phyloP scores from a whole-genome alignment of 92 coral and sea anemone species.

The Metridium senile region DNA sequence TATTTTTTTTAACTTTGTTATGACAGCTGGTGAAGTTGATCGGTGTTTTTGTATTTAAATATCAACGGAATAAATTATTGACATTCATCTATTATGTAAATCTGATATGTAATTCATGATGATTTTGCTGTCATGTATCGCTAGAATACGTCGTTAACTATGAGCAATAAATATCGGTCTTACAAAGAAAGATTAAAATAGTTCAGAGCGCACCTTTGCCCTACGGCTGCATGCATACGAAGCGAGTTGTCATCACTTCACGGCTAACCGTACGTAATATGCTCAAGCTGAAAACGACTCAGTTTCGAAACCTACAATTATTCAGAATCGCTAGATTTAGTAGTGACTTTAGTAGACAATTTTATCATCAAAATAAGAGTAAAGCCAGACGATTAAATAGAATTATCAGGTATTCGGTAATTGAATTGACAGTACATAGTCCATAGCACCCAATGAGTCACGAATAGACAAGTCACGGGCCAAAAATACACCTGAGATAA shows the following conservation, averaged over 20 bases:
- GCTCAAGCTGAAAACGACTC: no score
- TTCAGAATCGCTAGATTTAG: neutral
- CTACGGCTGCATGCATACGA: neutral
- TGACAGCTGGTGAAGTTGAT: no score
- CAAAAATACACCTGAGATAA: conserved; percentile 2
- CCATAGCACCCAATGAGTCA: no score
- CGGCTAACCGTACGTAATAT: no score
- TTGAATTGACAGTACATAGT: neutral
- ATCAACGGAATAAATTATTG: no score
- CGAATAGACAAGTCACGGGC: conserved; percentile 2
- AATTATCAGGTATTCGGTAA: conserved; percentile 1
- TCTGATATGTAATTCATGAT: no score
- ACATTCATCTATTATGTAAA: no score
- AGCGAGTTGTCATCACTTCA: neutral
- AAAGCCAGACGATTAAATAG: neutral
- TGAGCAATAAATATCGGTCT: neutral
- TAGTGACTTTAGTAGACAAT: neutral
- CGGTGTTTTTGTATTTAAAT: no score
- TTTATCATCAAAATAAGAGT: neutral
- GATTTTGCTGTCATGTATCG: no score
- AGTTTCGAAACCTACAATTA: no score
- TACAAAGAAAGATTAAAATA: neutral
- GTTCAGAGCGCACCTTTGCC: neutral
- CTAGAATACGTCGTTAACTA: neutral
- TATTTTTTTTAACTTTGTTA: no score